Percentiles rank a stretch among this genome's conserved stretches.
Conservation (phyloP, 2,113 vertebrate genomes). For the Podarcis cretensis region DNA sequence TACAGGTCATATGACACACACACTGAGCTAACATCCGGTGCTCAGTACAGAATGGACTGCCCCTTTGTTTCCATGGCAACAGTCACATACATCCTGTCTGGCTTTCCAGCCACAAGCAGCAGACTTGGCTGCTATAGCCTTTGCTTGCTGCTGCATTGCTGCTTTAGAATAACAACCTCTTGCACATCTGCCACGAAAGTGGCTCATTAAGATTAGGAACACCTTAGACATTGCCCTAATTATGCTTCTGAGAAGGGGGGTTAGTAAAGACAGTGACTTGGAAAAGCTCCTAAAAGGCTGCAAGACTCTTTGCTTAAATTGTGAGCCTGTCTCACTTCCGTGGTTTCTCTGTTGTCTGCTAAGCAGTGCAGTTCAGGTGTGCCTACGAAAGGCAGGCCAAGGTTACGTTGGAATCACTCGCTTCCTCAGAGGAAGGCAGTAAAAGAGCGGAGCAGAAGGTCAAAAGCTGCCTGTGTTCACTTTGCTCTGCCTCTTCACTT, state of each 20-base stretch:
- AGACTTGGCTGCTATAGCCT: too few species aligned
- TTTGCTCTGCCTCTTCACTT: background rate
- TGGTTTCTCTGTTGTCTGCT: constrained; percentile 8
- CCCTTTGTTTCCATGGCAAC: too few species aligned
- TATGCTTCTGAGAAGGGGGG: background rate
- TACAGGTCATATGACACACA: too few species aligned
- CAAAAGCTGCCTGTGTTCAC: constrained; percentile 17
- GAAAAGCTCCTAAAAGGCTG: background rate
- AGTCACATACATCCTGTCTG: too few species aligned
- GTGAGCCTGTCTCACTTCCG: background rate
- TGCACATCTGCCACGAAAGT: background rate
- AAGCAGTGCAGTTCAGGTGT: background rate
- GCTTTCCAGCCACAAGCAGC: too few species aligned
- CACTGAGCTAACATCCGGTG: too few species aligned
- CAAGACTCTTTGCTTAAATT: background rate
- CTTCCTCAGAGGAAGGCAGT: rapidly evolving
- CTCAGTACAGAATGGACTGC: too few species aligned
- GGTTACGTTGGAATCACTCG: background rate
- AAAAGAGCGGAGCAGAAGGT: constrained; percentile 22
- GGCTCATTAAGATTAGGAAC: background rate
- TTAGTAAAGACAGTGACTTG: background rate
- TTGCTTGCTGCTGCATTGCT: too few species aligned
- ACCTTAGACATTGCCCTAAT: background rate
- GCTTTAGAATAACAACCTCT: background rate
- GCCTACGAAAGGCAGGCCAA: background rate